phyloP scores from a whole-genome alignment of 2,888 invertebrate genomes.

The Nymphalis urticae region DNA sequence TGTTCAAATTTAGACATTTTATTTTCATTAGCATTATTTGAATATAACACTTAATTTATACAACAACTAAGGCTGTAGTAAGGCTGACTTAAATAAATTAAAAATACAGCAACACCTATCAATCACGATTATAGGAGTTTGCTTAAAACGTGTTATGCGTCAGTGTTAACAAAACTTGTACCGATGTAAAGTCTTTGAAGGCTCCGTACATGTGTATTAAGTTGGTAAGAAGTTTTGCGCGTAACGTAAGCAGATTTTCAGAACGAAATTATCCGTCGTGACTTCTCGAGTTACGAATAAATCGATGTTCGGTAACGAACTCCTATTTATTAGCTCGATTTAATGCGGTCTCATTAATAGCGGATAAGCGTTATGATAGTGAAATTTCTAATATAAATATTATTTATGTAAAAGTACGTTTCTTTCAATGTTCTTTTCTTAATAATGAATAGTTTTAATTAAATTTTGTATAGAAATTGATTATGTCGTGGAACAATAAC shows the following conservation, averaged over 20 bases:
- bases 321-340: conserved; percentile 49
- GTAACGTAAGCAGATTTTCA: conserved; percentile 3
- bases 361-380: conserved; percentile 4
- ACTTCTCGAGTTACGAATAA: conserved; percentile 32
- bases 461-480: no score
- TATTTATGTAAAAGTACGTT: no score
- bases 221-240: conserved; percentile 17
- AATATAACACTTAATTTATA: no score
- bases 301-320: conserved; percentile 48
- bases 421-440: no score
- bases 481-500: no score
- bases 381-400: background rate
- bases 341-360: conserved; percentile 28
- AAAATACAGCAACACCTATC: background rate
- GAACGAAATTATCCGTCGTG: conserved; percentile 31
- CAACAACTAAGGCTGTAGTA: no score
- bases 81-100: no score
- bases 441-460: no score
- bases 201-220: conserved; percentile 11
- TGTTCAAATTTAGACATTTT: no score
- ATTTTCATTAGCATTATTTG: no score
- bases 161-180: background rate
- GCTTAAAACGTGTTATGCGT: conserved; percentile 1
- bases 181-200: background rate
- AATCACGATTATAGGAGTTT: background rate